Conservation (phyloP, 2,797 vertebrate species). For the Psittacula echo region DNA sequence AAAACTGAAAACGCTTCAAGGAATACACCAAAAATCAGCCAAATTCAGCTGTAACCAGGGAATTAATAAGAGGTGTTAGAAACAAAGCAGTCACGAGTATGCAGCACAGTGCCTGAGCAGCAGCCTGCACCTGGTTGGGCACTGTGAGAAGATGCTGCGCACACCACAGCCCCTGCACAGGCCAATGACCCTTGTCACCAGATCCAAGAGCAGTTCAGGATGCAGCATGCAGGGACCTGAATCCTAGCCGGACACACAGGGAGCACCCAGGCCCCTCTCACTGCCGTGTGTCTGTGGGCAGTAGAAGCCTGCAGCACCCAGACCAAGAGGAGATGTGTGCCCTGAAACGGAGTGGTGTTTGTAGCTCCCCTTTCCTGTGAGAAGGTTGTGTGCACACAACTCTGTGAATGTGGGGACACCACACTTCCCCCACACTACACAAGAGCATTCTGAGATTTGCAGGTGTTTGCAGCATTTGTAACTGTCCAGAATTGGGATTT, state of each 20-base stretch:
- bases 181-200: rapidly evolving
- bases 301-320: background rate
- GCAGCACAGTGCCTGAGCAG: background rate
- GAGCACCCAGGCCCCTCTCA: background rate
- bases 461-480: background rate
- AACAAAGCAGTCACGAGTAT: background rate
- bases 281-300: rapidly evolving
- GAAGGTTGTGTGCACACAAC: background rate
- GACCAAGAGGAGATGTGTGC: rapidly evolving
- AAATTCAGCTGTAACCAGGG: background rate
- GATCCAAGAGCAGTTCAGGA: background rate
- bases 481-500: background rate
- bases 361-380: background rate
- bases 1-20: background rate
- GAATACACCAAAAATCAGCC: background rate
- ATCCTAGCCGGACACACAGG: rapidly evolving
- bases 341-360: rapidly evolving
- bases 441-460: background rate
- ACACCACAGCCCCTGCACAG: rapidly evolving
- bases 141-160: rapidly evolving
- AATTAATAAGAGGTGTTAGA: background rate
- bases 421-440: background rate
- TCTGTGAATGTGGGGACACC: rapidly evolving
- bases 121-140: background rate
- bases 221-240: background rate